Evolutionary conservation across 2,888 invertebrate species (phyloP), one percentile per base, ranked within the genome.

Genomic region (Thera obeliscata): DNA sequence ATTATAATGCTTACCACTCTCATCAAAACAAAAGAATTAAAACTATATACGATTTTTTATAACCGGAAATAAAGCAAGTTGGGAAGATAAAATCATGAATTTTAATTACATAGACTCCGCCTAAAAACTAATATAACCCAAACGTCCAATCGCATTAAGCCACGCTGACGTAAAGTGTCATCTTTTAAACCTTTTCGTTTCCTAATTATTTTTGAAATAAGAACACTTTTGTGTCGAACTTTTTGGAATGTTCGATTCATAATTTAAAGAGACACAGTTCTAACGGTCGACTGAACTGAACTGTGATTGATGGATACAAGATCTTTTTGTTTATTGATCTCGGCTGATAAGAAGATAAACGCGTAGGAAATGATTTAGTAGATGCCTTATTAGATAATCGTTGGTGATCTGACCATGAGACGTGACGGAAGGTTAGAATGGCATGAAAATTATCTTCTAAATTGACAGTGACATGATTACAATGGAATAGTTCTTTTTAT

Each of bases 71-170:
- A 67, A 65, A 64, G 46, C 67, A 55, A 63, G 64, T 54, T 64
- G 60, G 68, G 60, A 67, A 60, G 75, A 76, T 76, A 74, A 70
- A 70, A 73, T 76, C 74, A 61, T 67, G 67, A 65, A 71, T 76
- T 76, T 77, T 77, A 77, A 77, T 77, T 74, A 76, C 61, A 70
- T 71, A 77, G 67, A 73, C 77, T 69, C 74, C 75, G 76, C 74
- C 77, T 74, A 69, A 67, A 67, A 57, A 64, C 64, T 72, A 74
- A 89, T 90, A 89, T 89, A 88, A 89, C 86, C 84, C 80, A 89
- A 87, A 87, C 87, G 91, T 91, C 92, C 91, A 93, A 92, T 92
- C 90, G 84, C 84, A 89, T 93, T 90, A 90, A 78, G 79, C 80
- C 79, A 75, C 82, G 87, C 76, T 90, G 89, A 91, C 89, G 84